Evolutionary conservation across 1,140 invertebrate species (phyloP), one percentile per base, ranked within the genome.

Genomic region (Macrocentrus cingulum): DNA sequence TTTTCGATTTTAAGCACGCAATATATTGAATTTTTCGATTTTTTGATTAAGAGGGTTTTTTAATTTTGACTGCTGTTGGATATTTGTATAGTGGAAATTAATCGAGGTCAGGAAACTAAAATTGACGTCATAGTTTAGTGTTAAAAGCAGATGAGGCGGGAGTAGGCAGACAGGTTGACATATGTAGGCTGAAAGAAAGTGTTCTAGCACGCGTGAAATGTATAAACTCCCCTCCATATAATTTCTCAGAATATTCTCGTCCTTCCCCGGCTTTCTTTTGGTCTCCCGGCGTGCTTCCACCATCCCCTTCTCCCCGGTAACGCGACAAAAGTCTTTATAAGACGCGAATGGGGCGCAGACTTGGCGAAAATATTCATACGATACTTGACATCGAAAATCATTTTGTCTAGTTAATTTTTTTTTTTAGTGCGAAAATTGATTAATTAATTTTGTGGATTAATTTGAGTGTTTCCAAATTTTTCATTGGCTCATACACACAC

Each of bases 251-350:
- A 49, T 13, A 49, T 34, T 18, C 15, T n/a, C 25, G 13, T 15
- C 46, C 18, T 18, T 32, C 23, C 13, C 36, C 36, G 2, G 25
- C n/a, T 49, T 22, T 32, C 13, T 11, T 48, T n/a, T 48, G 22
- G 13, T 13, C 46, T 15, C 46, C 25, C 25, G 9, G n/a, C n/a
- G 13, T 15, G 22, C 25, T 49, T 16, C 46, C 25, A 23, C n/a
- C 25, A 25, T 18, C 22, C 15, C 45, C 22, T 16, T 16, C 29
- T 32, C 25, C 23, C 25, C 15, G n/a, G 9, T 18, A 15, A 7
- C 4, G n/a, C 20, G 15, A 18, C 13, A 20, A 34, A 34, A 49
- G 46, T 49, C 46, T 49, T 49, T 49, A 49, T 49, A 49, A 49
- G 46, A 49, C 25, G 15, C 7, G 25, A 49, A 36, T 16, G 29